Percentiles rank a stretch among this genome's conserved stretches.
Evolutionary conservation across 2,888 invertebrate species (phyloP).

Genomic region (Stenoptilia bipunctidactyla): DNA sequence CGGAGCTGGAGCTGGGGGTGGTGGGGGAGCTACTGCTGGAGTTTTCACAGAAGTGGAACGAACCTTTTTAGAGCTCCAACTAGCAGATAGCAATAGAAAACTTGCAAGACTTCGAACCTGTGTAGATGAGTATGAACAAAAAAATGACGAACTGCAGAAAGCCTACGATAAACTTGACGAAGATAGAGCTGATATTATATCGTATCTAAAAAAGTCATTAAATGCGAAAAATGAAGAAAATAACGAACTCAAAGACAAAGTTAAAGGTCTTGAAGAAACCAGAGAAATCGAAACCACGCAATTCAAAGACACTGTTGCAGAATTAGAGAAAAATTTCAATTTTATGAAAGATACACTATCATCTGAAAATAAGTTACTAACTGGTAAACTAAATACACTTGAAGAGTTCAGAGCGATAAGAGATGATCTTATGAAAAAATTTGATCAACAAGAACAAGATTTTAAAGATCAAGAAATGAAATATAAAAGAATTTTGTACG

Average conservation of each 20-base stretch:
- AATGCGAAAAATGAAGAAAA: conserved; percentile 78
- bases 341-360: conserved; percentile 86
- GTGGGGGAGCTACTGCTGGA: conserved; percentile 40
- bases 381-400: conserved; percentile 89
- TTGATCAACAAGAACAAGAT: conserved; percentile 82
- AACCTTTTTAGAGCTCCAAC: conserved; percentile 85
- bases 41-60: conserved; percentile 79
- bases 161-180: conserved; percentile 78
- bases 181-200: conserved; percentile 87
- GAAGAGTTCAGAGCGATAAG: conserved; percentile 92
- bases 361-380: conserved; percentile 87
- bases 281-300: conserved; percentile 76
- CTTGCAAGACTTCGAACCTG: conserved; percentile 76
- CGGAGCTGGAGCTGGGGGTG: too few relatives aligned
- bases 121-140: conserved; percentile 78
- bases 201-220: conserved; percentile 82
- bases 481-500: conserved; percentile 84
- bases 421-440: conserved; percentile 86
- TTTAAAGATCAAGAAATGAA: conserved; percentile 82
- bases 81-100: conserved; percentile 86
- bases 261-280: conserved; percentile 79
- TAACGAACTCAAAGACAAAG: conserved; percentile 75
- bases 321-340: conserved; percentile 79
- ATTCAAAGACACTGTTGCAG: conserved; percentile 75
- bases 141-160: conserved; percentile 75